Conservation (phyloP, 2,797 vertebrate genomes). For the Paratrypauchen microcephalus region DNA sequence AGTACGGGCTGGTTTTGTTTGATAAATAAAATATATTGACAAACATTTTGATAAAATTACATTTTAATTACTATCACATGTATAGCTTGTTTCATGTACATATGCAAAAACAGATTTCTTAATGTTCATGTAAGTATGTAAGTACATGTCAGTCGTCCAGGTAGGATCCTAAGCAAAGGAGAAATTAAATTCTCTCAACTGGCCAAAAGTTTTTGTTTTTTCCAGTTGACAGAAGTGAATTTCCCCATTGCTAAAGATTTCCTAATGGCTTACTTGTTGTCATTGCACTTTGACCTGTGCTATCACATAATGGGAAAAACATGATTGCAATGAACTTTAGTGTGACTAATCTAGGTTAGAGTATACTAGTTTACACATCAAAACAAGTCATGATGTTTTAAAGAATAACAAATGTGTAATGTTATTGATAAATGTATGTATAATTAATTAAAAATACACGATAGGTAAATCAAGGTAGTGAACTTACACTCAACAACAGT, state of each 20-base stretch:
- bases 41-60: neutral
- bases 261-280: neutral
- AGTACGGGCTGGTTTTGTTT: neutral
- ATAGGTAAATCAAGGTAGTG: neutral
- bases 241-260: neutral
- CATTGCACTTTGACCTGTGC: conserved; percentile 14
- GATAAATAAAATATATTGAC: neutral
- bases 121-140: too few species aligned
- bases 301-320: conserved; percentile 1
- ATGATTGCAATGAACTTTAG: conserved; percentile 1
- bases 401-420: neutral
- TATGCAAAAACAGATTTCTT: neutral
- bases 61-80: neutral
- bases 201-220: too few species aligned
- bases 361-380: neutral
- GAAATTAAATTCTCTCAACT: too few species aligned
- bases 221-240: too few species aligned
- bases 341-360: neutral
- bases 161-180: too few species aligned
- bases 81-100: neutral
- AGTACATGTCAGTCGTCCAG: too few species aligned
- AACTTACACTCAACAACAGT: neutral
- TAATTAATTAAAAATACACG: neutral
- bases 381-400: neutral
- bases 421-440: neutral